Conservation (phyloP, 1,140 invertebrate genomes). For the Branchinecta lynchi region DNA sequence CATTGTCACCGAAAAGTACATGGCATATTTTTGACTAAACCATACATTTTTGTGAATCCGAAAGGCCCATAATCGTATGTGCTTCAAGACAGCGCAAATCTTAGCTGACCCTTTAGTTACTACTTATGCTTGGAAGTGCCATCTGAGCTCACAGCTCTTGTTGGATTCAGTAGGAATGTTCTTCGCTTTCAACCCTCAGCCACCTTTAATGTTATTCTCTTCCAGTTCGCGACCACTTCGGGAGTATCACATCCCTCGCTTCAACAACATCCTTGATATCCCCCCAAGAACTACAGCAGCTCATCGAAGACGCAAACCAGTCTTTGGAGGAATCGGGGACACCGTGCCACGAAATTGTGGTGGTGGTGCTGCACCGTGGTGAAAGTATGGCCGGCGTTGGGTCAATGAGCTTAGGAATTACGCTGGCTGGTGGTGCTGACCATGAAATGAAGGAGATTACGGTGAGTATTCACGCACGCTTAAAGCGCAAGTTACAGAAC, state of each 20-base stretch:
- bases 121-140: too few relatives aligned
- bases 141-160: too few relatives aligned
- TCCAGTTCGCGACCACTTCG: slow-evolving; percentile 38
- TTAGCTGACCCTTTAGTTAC: too few relatives aligned
- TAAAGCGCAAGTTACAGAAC: neutral
- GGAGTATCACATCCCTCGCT: slow-evolving; percentile 43
- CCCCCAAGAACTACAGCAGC: slow-evolving; percentile 43
- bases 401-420: slow-evolving; percentile 41
- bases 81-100: too few relatives aligned
- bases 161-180: too few relatives aligned
- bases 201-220: slow-evolving; percentile 7
- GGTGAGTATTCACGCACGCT: slow-evolving; percentile 35
- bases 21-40: too few relatives aligned
- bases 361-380: slow-evolving; percentile 42
- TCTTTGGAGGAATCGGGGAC: slow-evolving; percentile 39
- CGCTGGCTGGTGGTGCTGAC: slow-evolving; percentile 67
- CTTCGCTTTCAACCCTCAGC: too few relatives aligned
- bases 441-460: slow-evolving; percentile 81
- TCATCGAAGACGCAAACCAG: slow-evolving; percentile 45
- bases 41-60: too few relatives aligned
- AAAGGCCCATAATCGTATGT: too few relatives aligned
- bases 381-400: slow-evolving; percentile 40
- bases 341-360: slow-evolving; percentile 38
- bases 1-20: too few relatives aligned
- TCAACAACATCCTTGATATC: slow-evolving; percentile 46